Conservation (phyloP, 2,888 invertebrate species). For the Clusia tigrina region DNA sequence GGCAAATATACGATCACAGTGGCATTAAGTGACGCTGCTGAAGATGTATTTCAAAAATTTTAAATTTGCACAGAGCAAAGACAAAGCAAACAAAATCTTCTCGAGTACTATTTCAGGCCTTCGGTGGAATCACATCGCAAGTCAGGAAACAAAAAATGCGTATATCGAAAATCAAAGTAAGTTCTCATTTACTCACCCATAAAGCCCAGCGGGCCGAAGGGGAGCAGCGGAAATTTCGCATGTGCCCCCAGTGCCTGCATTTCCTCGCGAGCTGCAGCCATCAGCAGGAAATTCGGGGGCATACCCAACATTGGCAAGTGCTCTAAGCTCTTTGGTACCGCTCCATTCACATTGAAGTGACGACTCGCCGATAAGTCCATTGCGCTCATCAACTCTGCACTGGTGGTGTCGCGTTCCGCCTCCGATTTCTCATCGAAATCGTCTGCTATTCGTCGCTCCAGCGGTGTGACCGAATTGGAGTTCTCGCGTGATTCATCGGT, state of each 20-base stretch:
- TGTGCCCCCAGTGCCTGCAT: constrained; percentile 55
- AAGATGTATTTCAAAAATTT: not conserved
- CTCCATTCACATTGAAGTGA: constrained; percentile 32
- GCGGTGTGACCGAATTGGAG: constrained; percentile 47
- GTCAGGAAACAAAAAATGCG: not conserved
- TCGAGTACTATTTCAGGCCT: not conserved
- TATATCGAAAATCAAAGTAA: not conserved
- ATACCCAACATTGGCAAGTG: constrained; percentile 51
- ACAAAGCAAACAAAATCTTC: not conserved
- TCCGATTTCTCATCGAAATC: constrained; percentile 48
- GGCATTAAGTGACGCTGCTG: constrained; percentile 11
- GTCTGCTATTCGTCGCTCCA: constrained; percentile 45
- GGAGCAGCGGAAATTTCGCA: constrained; percentile 73
- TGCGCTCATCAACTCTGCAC: constrained; percentile 59
- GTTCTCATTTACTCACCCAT: constrained; percentile 66
- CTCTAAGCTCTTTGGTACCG: constrained; percentile 40
- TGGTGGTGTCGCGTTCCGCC: constrained; percentile 36
- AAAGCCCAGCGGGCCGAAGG: constrained; percentile 86
- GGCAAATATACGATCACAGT: constrained; percentile 19
- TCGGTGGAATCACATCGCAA: not conserved
- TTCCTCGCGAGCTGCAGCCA: constrained; percentile 62
- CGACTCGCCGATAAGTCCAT: constrained; percentile 67
- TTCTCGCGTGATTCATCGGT: constrained; percentile 59
- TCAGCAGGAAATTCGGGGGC: constrained; percentile 58
- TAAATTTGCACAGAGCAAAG: not conserved